These are phyloP conservation scores for Pyralis farinalis DNA, from an alignment of 2,888 invertebrate species.

Conservation along the genomic window DNA sequence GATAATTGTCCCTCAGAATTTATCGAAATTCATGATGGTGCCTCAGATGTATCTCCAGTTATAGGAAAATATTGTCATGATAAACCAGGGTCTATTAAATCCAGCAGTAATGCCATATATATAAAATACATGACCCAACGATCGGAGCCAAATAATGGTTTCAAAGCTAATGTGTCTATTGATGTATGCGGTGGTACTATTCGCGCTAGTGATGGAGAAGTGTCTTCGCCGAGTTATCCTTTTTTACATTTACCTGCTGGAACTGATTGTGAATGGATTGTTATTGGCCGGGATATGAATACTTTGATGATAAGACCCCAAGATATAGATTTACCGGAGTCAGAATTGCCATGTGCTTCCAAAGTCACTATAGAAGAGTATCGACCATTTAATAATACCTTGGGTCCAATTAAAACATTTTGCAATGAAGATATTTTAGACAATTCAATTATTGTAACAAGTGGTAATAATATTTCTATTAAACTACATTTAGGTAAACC, in stretches of 20 bases:
- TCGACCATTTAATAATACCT: conserved; percentile 41
- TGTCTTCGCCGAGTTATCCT: conserved; percentile 87
- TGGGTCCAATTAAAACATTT: conserved; percentile 38
- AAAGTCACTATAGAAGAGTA: conserved; percentile 57
- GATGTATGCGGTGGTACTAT: conserved; percentile 84
- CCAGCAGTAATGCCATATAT: conserved; percentile 84
- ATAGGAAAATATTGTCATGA: conserved; percentile 84
- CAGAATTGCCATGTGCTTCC: conserved; percentile 46
- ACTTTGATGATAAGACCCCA: conserved; percentile 42
- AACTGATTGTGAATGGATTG: conserved; percentile 86
- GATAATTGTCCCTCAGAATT: conserved; percentile 76
- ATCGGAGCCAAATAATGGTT: conserved; percentile 87
- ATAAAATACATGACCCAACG: conserved; percentile 87
- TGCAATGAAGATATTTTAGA: conserved; percentile 35
- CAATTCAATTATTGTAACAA: conserved; percentile 37
- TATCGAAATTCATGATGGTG: conserved; percentile 92
- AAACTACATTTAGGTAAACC: conserved; percentile 50
- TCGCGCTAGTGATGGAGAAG: conserved; percentile 75
- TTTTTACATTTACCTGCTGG: conserved; percentile 72
- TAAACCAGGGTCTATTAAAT: conserved; percentile 82
- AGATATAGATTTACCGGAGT: conserved; percentile 44
- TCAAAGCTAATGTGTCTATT: conserved; percentile 85
- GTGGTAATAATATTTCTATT: conserved; percentile 49
- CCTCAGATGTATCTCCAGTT: conserved; percentile 83
- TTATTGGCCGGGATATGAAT: conserved; percentile 65